phyloP scores from a whole-genome alignment of 2,113 vertebrate species.

The Cygnus atratus region DNA sequence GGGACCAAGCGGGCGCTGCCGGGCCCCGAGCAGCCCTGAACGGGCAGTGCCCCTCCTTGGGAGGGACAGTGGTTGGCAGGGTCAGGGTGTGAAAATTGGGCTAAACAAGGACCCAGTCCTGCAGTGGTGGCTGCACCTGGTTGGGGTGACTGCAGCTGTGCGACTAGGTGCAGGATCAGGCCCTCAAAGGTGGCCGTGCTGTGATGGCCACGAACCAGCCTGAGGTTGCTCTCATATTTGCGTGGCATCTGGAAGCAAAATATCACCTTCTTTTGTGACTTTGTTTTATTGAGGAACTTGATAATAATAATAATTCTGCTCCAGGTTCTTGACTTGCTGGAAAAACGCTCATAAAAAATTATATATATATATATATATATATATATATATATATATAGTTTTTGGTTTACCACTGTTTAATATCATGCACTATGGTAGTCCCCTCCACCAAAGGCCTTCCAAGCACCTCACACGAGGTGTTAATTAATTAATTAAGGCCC shows the following conservation, averaged over 20 bases:
- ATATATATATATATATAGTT: not conserved
- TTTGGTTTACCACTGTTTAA: not conserved
- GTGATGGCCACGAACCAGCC: not conserved
- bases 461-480: not conserved
- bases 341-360: not conserved
- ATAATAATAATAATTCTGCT: not conserved
- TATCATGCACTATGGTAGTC: not conserved
- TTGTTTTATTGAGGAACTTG: not conserved
- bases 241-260: not conserved
- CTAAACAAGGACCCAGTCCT: constrained; percentile 20
- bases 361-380: not conserved
- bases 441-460: not conserved
- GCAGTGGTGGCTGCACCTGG: not conserved
- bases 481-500: constrained; percentile 67
- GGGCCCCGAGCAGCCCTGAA: constrained; percentile 64
- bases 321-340: not conserved
- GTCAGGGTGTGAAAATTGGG: not conserved
- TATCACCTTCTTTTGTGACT: not conserved
- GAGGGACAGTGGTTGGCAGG: constrained; percentile 20
- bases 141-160: not conserved
- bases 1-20: constrained; percentile 67
- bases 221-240: fast-evolving
- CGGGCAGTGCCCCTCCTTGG: constrained; percentile 71
- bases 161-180: not conserved
- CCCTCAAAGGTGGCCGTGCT: not conserved